phyloP scores from a whole-genome alignment of 2,113 vertebrate species.

The Ifrita kowaldi region DNA sequence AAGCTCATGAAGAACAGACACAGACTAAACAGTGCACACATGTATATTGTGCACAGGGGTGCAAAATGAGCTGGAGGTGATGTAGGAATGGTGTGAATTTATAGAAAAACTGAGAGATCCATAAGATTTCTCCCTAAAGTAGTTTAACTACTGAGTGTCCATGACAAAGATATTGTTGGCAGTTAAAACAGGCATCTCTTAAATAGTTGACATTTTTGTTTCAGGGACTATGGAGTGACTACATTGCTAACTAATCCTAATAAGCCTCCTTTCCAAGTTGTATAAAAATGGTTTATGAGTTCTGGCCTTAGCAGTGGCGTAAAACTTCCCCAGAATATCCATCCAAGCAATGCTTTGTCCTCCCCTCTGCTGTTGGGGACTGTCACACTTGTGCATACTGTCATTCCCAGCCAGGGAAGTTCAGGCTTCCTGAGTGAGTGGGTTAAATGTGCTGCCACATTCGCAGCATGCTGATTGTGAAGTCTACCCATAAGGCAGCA shows the following conservation, averaged over 20 bases:
- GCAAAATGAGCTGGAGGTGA: slow-evolving; percentile 26
- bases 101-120: neutral
- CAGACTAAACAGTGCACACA: slow-evolving; percentile 49
- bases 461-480: neutral
- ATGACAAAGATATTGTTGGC: neutral
- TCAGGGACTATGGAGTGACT: neutral
- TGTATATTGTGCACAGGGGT: neutral
- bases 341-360: neutral
- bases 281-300: slow-evolving; percentile 40
- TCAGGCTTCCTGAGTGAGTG: neutral
- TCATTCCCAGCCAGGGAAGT: neutral
- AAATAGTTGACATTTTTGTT: slow-evolving; percentile 38
- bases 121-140: neutral
- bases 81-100: slow-evolving; percentile 22
- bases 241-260: slow-evolving; percentile 14
- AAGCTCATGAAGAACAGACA: slow-evolving; percentile 24
- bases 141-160: slow-evolving; percentile 2
- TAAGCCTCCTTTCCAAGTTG: slow-evolving; percentile 8
- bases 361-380: neutral
- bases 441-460: slow-evolving; percentile 40
- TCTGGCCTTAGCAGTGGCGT: neutral
- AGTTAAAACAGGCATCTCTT: neutral
- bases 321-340: slow-evolving; percentile 10
- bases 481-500: slow-evolving; percentile 33
- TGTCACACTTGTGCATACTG: neutral